Base-by-base conservation (phyloP, 2,113 vertebrate genomes). In the Thalassoma bifasciatum region DNA sequence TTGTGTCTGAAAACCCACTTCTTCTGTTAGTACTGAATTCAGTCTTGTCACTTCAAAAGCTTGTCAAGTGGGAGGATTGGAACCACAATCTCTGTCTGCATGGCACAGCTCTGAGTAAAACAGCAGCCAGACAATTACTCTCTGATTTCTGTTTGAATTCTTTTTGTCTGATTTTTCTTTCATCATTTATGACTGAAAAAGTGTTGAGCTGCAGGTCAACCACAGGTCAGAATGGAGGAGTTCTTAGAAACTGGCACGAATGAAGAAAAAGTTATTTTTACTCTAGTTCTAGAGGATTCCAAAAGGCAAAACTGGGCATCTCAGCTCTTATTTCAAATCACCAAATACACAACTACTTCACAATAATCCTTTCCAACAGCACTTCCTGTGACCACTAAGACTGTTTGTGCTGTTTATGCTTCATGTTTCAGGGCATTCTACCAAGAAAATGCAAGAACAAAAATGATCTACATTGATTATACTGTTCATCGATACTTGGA, bases 1-100 rank as follows among this genome's bases (percentile, higher is more conserved):
- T 62, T 21, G 11, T 14, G 74, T 89, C 86, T 88, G 53, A 70
- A 66, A 82, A 76, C 90, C 91, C 77, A 93, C 90, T 84, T 68
- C 34, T 36, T 47, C 1, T 46, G 71, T 86, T 87, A 71, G 65
- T 90, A 85, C 80, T 66, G 86, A 90, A 64, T 79, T 92, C 69
- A 81, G 66, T 88, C 87, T 76, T 38, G 7, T 17, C 68, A 75
- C 70, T 77, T 86, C 84, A 86, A 90, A 30, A 89, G 79, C 50
- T 34, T 54, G 24, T 46, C 56, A 59, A 21, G 24, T 54, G 51
- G 38, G 79, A 67, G 66, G 66, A 44, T 51, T 53, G 1, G 79
- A 72, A 91, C 85, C 87, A 71, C 85, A 86, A 49, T 71, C 42
- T 83, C 46, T 51, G 24, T 82, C 77, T 82, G 72, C 42, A 24